Evolutionary conservation across 2,113 vertebrate species (phyloP), one percentile per base, ranked within the genome.

Genomic region (Tympanuchus pallidicinctus): DNA sequence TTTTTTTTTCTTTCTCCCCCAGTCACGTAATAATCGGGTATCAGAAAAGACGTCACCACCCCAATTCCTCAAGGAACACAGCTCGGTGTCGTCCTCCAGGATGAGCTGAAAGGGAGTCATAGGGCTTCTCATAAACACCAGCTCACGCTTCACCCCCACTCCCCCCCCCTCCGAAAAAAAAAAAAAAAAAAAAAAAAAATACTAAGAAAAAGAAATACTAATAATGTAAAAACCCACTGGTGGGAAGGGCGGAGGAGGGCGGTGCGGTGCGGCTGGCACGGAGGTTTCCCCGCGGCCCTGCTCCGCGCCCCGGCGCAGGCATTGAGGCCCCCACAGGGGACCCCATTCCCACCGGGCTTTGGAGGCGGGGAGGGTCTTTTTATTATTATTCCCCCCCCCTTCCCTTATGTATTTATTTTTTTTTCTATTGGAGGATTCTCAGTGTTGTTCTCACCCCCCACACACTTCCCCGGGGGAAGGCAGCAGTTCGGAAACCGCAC

Each of bases 11-110:
- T 98, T 98, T 98, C 85, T 45, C 73, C 25, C 66, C 80, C 95
- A 97, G 98, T 98, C 98, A 98, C 98, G 99, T 99, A 99, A 99
- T 98, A 98, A 99, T 98, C 98, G 95, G 95, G 97, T 98, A 98
- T 98, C 98, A 98, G 98, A 98, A 98, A 98, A 98, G 98, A 99
- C 99, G 99, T 99, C 99, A 99, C 98, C 98, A 99, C 97, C 97
- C 98, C 98, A 98, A 98, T 98, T 98, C 98, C 98, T 99, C 98
- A 98, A 98, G 99, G 99, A 99, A 98, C 98, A 98, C 96, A 96
- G 97, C 98, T 98, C 98, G 98, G 98, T 98, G 98, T 97, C 98
- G 97, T 98, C 98, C 98, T 98, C 97, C 96, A 98, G 98, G 98
- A 98, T 98, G 98, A 98, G 98, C 98, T 98, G 98, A 98, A 98